phyloP scores from a whole-genome alignment of 2,113 vertebrate genomes.

The Hippocampus zosterae region DNA sequence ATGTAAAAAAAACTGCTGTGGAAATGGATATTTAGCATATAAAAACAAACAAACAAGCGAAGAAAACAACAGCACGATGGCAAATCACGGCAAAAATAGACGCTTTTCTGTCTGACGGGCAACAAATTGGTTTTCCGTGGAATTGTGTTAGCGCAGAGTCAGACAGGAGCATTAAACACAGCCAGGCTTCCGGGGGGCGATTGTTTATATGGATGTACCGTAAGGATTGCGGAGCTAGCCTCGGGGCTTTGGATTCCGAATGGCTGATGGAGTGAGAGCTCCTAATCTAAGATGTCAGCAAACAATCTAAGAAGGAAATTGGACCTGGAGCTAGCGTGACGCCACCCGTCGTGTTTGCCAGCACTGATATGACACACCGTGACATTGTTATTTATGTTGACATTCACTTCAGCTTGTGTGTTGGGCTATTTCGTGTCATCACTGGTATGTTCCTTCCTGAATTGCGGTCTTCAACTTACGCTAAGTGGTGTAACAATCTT shows the following conservation, averaged over 20 bases:
- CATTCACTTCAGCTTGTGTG: neutral
- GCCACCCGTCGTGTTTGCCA: neutral
- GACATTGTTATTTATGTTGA: neutral
- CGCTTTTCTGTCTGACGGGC: constrained; percentile 46
- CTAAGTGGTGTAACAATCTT: too few relatives aligned
- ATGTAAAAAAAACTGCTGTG: constrained; percentile 21
- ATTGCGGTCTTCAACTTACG: too few relatives aligned
- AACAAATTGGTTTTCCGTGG: constrained; percentile 61
- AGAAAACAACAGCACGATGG: constrained; percentile 43
- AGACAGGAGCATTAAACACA: constrained; percentile 39
- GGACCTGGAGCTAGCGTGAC: neutral
- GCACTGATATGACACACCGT: neutral
- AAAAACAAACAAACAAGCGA: constrained; percentile 38
- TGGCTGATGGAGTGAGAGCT: constrained; percentile 1
- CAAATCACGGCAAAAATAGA: constrained; percentile 42
- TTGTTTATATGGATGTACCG: constrained; percentile 24
- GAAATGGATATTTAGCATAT: constrained; percentile 36
- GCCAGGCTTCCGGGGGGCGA: neutral
- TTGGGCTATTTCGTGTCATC: neutral
- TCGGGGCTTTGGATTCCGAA: neutral
- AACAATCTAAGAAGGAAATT: constrained; percentile 6
- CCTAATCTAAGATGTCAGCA: constrained; percentile 2
- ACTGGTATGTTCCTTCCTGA: too few relatives aligned
- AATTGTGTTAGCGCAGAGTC: constrained; percentile 47
- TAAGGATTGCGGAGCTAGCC: neutral